Conservation (phyloP, 2,888 invertebrate genomes). For the Theristus sp. region DNA sequence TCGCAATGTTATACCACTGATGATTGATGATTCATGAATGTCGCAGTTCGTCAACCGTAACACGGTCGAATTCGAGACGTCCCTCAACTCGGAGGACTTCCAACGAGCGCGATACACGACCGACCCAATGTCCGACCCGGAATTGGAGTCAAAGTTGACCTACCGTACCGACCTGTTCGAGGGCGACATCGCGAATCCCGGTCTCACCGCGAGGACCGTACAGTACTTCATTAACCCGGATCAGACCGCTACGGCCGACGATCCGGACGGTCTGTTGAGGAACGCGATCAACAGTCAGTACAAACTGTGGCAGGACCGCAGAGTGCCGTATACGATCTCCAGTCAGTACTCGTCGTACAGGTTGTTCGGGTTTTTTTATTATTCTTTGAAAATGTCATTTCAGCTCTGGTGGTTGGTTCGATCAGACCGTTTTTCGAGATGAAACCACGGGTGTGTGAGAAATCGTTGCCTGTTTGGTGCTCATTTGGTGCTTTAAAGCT, state of each 20-base stretch:
- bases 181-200: slow-evolving; percentile 28
- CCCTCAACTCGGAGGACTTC: slow-evolving; percentile 11
- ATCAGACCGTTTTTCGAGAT: no score
- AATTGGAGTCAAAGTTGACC: slow-evolving; percentile 11
- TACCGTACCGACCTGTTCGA: slow-evolving; percentile 22
- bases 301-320: slow-evolving; percentile 22
- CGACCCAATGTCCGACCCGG: not conserved
- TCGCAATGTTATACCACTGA: no score
- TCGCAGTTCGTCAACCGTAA: slow-evolving; percentile 13
- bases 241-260: slow-evolving; percentile 21
- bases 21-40: no score
- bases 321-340: slow-evolving; percentile 2
- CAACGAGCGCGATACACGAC: no score
- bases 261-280: slow-evolving; percentile 12
- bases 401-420: no score
- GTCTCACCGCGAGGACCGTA: no score
- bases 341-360: not conserved
- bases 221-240: slow-evolving; percentile 23
- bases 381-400: no score
- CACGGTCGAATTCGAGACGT: slow-evolving; percentile 22
- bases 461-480: no score
- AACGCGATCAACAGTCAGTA: slow-evolving; percentile 24
- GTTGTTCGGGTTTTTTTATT: no score
- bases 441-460: no score
- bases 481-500: no score